phyloP scores from a whole-genome alignment of 2,113 vertebrate species.

The Salminus brasiliensis region DNA sequence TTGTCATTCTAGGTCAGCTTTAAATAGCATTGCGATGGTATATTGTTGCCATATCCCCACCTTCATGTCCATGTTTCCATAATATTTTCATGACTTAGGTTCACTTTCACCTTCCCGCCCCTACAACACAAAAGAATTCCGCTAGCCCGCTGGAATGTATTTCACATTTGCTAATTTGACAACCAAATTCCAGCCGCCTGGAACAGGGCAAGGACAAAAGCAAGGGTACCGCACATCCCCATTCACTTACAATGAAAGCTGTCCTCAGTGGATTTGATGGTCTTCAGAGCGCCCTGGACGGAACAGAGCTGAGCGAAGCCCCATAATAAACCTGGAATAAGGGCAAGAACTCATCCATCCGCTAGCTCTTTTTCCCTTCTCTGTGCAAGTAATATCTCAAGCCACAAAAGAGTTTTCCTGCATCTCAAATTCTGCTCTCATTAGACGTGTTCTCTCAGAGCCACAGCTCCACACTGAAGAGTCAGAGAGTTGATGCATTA shows the following conservation, averaged over 20 bases:
- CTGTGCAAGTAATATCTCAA: conserved; percentile 21
- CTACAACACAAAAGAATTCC: neutral
- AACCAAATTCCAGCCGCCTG: conserved; percentile 25
- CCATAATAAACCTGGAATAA: conserved; percentile 29
- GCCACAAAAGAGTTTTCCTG: conserved; percentile 34
- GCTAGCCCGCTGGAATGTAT: neutral
- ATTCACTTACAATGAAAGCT: conserved; percentile 28
- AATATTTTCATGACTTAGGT: too few species aligned
- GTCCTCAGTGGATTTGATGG: conserved; percentile 36
- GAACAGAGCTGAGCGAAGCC: conserved; percentile 4
- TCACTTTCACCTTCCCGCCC: neutral
- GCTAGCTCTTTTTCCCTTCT: conserved; percentile 13
- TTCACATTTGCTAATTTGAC: conserved; percentile 21
- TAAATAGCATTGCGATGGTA: too few species aligned
- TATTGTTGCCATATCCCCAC: too few species aligned
- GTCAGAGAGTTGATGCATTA: conserved; percentile 27
- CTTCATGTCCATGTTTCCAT: too few species aligned
- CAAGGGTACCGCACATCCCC: conserved; percentile 9
- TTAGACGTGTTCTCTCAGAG: conserved; percentile 41
- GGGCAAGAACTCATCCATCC: neutral
- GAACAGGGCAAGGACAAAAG: conserved; percentile 32
- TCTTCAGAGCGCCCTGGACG: conserved; percentile 27
- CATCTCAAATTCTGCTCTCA: conserved; percentile 45
- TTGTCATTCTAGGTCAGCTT: too few species aligned
- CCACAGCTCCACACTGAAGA: conserved; percentile 28